Evolutionary conservation across 2,797 vertebrate species (phyloP).

Genomic region (Tapera naevia): DNA sequence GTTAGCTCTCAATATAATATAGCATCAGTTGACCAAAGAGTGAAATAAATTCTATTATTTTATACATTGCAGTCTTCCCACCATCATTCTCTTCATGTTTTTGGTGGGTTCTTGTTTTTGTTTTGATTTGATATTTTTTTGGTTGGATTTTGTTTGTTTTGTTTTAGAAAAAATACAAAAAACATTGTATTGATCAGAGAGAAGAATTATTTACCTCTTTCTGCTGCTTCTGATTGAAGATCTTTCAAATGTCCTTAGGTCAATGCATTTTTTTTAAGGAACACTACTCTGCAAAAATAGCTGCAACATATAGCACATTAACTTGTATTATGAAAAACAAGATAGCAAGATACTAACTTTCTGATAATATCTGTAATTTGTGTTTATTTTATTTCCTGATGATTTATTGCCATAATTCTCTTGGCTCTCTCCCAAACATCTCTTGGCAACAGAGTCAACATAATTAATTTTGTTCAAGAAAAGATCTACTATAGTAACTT

Average conservation of each 20-base stretch:
- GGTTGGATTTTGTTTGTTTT: background rate
- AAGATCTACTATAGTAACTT: constrained; percentile 66
- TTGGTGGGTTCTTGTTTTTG: background rate
- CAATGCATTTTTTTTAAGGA: background rate
- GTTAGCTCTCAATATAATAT: background rate
- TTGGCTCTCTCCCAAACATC: constrained; percentile 71
- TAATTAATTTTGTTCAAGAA: constrained; percentile 76
- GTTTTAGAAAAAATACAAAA: background rate
- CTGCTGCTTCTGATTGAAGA: background rate
- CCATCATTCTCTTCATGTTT: background rate
- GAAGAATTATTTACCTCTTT: background rate
- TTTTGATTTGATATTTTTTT: background rate
- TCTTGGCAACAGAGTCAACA: constrained; percentile 70
- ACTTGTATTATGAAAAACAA: constrained; percentile 43
- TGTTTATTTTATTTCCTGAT: constrained; percentile 74
- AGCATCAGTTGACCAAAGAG: background rate
- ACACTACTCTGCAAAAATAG: background rate
- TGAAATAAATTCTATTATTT: background rate
- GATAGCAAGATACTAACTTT: constrained; percentile 50
- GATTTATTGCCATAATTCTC: constrained; percentile 74
- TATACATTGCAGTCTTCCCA: background rate
- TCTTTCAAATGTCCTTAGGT: background rate
- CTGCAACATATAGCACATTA: background rate
- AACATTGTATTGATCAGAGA: background rate
- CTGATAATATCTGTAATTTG: constrained; percentile 65